Base-by-base conservation (phyloP, 2,888 invertebrate species). In the Athalia cordata region DNA sequence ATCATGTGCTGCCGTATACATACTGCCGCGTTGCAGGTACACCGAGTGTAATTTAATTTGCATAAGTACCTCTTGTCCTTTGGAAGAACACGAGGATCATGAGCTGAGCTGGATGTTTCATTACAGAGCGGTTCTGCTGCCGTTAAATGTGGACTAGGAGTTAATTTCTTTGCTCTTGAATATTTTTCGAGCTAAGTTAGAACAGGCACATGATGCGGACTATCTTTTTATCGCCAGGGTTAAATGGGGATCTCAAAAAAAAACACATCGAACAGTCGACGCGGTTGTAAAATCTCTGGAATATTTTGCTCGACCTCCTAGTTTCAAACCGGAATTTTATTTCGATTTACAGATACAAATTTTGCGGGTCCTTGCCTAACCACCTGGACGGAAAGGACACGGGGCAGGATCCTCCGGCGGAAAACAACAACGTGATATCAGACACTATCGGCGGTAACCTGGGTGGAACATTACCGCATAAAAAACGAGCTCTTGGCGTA, bases 361-460 rank as follows among this genome's bases (percentile, higher is more conserved):
- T 92, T 80, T 92, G 93, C 85, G 92, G 93, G 80, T 95, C 95
- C 61, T 88, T 95, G 83, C 95, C 95, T 8, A 95, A 94, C 90
- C 94, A 95, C 86, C 90, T 95, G 85, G 92, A 93, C 72, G 92
- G 93, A 87, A 90, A 93, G 83, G 93, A 93, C 83, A 87, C 91
- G 13, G 85, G 85, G 75, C 93, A 93, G 81, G 92, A 92, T 74
- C 84, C 86, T 65, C 81, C 86, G 52, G 89, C 92, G 78, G 93
- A 93, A 76, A 93, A 93, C 84, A 93, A 93, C 83, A 92, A 93
- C 85, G 86, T 87, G 82, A 86, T 90, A 81, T 85, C 86, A 43
- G 89, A 89, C 68, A 88, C 86, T 7, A 86, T 89, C 75, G 80
- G 82, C 76, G 89, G 88, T 45, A 89, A 87, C 82, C 85, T 90